Evolutionary conservation across 1,140 invertebrate species (phyloP).

Genomic region (Oreohelix idahoensis): DNA sequence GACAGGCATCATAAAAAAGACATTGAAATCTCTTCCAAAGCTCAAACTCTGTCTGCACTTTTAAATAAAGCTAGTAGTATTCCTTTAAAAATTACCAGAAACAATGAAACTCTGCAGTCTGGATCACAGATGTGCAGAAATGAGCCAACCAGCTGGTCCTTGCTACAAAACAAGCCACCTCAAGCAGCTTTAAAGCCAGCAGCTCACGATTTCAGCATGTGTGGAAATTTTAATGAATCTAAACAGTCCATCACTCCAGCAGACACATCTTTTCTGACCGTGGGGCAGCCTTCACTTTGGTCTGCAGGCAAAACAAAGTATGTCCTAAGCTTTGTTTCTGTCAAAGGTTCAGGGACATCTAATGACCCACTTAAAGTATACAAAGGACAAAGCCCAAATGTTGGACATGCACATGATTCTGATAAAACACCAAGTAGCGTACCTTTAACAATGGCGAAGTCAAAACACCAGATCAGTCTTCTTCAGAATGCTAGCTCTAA

Average conservation of each 20-base stretch:
- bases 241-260: not conserved
- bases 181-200: not conserved
- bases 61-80: not conserved
- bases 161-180: not conserved
- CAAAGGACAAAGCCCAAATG: not conserved
- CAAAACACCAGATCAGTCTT: not conserved
- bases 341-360: not conserved
- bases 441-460: not conserved
- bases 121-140: not conserved
- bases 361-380: not conserved
- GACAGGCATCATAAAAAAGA: not conserved
- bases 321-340: not conserved
- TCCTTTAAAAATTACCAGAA: not conserved
- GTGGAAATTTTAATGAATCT: not conserved
- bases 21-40: not conserved
- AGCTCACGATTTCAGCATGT: not conserved
- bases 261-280: not conserved
- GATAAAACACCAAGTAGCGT: not conserved
- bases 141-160: not conserved
- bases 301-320: not conserved
- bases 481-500: not conserved
- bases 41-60: not conserved
- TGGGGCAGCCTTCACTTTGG: not conserved
- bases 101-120: not conserved
- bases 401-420: not conserved